Percentiles rank a stretch among this genome's conserved stretches.
Conservation (phyloP, 2,113 vertebrate genomes). For the Aphyosemion australe region DNA sequence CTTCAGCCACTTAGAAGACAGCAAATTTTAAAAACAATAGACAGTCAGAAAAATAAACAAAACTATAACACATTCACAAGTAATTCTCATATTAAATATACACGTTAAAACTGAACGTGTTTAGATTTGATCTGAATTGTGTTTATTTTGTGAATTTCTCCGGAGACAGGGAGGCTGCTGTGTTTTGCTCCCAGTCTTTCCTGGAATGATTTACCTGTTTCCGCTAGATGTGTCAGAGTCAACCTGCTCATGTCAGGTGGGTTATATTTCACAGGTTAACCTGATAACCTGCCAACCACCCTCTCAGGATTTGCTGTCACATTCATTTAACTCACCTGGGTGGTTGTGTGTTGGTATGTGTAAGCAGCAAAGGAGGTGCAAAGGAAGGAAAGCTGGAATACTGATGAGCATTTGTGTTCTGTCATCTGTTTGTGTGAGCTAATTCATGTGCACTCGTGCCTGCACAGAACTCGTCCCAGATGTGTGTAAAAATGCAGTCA, state of each 20-base stretch:
- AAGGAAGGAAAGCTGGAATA: slow-evolving; percentile 4
- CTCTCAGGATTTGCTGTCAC: slow-evolving; percentile 68
- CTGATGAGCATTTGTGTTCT: slow-evolving; percentile 20
- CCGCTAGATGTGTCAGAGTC: slow-evolving; percentile 50
- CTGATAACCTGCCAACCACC: slow-evolving; percentile 66
- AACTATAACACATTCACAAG: too few species aligned
- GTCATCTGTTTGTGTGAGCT: slow-evolving; percentile 12
- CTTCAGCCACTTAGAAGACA: too few species aligned
- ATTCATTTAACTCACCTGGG: slow-evolving; percentile 60
- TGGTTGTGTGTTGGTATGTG: slow-evolving; percentile 40
- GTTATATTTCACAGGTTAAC: slow-evolving; percentile 72
- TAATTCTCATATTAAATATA: too few species aligned
- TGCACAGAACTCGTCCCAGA: slow-evolving; percentile 11
- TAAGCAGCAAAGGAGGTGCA: slow-evolving; percentile 11
- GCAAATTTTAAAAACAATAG: too few species aligned
- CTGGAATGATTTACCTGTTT: slow-evolving; percentile 49
- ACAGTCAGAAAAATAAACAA: too few species aligned
- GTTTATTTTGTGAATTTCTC: not conserved
- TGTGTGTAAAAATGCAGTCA: slow-evolving; percentile 37
- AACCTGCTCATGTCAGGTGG: slow-evolving; percentile 61
- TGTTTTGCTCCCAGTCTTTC: slow-evolving; percentile 37
- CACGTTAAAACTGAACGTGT: too few species aligned
- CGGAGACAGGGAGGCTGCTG: slow-evolving; percentile 15
- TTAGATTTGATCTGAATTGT: too few species aligned
- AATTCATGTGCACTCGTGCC: slow-evolving; percentile 15